A percentile compares a stretch with the other conserved stretches of the same genome.
Evolutionary conservation across 2,113 vertebrate species (phyloP).

Genomic region (Pterocles gutturalis): DNA sequence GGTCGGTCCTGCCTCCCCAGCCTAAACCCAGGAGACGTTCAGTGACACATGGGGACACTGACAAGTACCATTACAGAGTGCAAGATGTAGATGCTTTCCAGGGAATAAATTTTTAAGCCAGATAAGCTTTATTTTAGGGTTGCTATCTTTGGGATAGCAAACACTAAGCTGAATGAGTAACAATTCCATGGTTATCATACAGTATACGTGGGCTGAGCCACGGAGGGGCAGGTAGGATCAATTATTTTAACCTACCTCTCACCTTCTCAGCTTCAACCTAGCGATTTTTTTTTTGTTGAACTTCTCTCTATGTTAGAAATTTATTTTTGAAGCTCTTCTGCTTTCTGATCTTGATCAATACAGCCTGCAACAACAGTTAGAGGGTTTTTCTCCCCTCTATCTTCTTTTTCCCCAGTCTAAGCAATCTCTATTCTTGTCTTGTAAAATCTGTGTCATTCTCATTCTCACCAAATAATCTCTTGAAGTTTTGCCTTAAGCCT

Average conservation of each 20-base stretch:
- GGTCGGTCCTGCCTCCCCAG: not conserved
- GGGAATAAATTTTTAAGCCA: not conserved
- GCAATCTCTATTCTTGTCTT: not conserved
- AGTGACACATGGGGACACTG: not conserved
- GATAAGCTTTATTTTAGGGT: not conserved
- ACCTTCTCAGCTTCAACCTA: not conserved
- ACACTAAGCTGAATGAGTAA: not conserved
- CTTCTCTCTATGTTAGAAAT: not conserved
- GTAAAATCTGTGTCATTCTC: not conserved
- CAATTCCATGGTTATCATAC: not conserved
- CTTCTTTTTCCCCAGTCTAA: not conserved
- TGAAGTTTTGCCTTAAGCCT: not conserved
- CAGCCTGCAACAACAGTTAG: not conserved
- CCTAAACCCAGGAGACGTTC: not conserved
- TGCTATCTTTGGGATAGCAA: not conserved
- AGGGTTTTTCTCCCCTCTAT: rapidly evolving
- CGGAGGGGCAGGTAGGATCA: not conserved
- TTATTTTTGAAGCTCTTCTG: not conserved
- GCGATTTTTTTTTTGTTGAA: not conserved
- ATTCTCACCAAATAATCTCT: not conserved
- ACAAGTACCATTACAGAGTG: not conserved
- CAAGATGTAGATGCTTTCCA: not conserved
- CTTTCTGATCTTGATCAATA: not conserved
- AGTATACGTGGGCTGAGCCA: not conserved
- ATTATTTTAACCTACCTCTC: not conserved